Percentiles rank a stretch among this genome's conserved stretches.
Evolutionary conservation across 1,140 invertebrate species (phyloP).

Genomic region (Octopus sinensis): DNA sequence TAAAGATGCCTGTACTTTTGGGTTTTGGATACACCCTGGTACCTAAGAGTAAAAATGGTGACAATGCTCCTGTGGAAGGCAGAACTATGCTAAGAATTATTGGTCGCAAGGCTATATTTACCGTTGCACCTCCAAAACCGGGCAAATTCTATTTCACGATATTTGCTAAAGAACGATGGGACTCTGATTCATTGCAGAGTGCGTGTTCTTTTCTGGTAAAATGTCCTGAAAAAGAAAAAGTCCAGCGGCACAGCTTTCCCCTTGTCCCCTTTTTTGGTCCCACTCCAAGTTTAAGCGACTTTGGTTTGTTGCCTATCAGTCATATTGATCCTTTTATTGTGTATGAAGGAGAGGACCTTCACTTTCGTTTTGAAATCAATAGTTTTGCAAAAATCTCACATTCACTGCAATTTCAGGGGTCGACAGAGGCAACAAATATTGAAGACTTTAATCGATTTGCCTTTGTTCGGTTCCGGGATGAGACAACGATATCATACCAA

Average conservation of each 20-base stretch:
- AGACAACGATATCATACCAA: constrained; percentile 41
- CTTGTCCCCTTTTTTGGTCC: constrained; percentile 51
- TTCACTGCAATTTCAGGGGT: constrained; percentile 45
- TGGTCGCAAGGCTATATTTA: constrained; percentile 51
- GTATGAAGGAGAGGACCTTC: constrained; percentile 47
- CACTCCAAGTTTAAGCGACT: constrained; percentile 39
- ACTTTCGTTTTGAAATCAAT: constrained; percentile 45
- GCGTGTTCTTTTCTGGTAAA: constrained; percentile 51
- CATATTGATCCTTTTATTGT: constrained; percentile 49
- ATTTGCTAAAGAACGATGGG: constrained; percentile 50
- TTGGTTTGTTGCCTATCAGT: constrained; percentile 44
- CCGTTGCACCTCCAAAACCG: constrained; percentile 46
- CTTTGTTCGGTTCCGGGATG: constrained; percentile 44
- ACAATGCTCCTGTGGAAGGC: constrained; percentile 39
- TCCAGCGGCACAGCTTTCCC: constrained; percentile 43
- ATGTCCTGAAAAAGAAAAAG: constrained; percentile 44
- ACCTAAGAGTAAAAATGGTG: constrained; percentile 37
- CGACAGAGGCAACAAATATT: constrained; percentile 36
- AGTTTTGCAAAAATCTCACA: constrained; percentile 40
- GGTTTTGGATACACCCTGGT: constrained; percentile 49
- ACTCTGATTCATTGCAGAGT: constrained; percentile 51
- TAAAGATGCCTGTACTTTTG: constrained; percentile 44
- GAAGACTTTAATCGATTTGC: constrained; percentile 51
- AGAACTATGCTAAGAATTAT: constrained; percentile 48
- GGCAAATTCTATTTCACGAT: constrained; percentile 52